Evolutionary conservation across 2,888 invertebrate species (phyloP).

Genomic region (Petrolisthes cinctipes): DNA sequence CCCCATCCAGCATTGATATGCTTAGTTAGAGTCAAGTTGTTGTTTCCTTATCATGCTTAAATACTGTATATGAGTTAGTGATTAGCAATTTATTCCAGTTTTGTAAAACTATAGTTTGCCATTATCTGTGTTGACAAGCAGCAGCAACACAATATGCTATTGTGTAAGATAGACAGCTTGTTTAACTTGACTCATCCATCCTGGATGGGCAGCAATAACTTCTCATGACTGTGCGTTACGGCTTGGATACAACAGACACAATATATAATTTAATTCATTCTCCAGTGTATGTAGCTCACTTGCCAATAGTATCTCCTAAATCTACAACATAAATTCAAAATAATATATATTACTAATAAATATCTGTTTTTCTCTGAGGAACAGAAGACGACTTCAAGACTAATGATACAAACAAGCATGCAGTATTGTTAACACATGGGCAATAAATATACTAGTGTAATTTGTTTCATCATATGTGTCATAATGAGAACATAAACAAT

Average conservation of each 20-base stretch:
- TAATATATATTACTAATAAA: background rate
- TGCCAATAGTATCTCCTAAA: background rate
- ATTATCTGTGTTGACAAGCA: too few species aligned
- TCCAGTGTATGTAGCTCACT: background rate
- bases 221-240: too few species aligned
- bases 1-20: too few species aligned
- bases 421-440: background rate
- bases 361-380: background rate
- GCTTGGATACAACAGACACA: background rate
- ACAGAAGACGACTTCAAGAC: background rate
- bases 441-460: background rate
- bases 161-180: too few species aligned
- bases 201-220: too few species aligned
- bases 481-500: background rate
- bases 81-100: too few species aligned
- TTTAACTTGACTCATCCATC: too few species aligned
- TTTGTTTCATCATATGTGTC: background rate
- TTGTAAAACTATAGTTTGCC: too few species aligned
- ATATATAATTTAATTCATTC: background rate
- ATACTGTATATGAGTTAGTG: too few species aligned
- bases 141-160: too few species aligned
- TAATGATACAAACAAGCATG: background rate
- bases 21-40: too few species aligned
- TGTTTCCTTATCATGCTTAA: too few species aligned
- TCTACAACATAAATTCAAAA: conserved; percentile 6